Evolutionary conservation across 23 tunicate genomes (phyloP).

Genomic region (Aplidium turbinatum): DNA sequence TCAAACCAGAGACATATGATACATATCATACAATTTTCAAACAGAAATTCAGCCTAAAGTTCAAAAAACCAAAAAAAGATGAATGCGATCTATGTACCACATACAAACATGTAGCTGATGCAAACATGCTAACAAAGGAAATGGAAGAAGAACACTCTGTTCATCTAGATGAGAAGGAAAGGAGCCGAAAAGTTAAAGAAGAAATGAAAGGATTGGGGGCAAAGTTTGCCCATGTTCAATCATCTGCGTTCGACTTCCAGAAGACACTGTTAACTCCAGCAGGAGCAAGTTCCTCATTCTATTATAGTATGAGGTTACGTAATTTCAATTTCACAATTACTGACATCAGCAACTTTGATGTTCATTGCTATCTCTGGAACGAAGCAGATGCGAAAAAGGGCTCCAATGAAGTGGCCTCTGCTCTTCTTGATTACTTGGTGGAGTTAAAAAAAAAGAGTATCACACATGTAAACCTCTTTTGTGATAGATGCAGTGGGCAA

Average conservation of each 20-base stretch:
- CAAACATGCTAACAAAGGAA: neutral
- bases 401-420: slow-evolving; percentile 18
- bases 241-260: slow-evolving; percentile 15
- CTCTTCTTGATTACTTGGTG: slow-evolving; percentile 10
- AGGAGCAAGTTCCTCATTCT: slow-evolving; percentile 10
- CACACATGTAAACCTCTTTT: neutral
- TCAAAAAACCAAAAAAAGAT: no score
- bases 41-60: no score
- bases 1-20: no score
- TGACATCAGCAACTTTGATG: neutral
- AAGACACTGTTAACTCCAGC: neutral
- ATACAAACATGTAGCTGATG: no score
- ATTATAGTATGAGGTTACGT: slow-evolving; percentile 9
- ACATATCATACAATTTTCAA: no score
- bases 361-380: slow-evolving; percentile 18
- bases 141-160: neutral
- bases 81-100: neutral
- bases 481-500: slow-evolving; percentile 26
- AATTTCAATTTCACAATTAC: slow-evolving; percentile 2
- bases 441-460: neutral
- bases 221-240: neutral
- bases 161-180: neutral
- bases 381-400: slow-evolving; percentile 28
- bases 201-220: neutral
- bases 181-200: neutral